Conservation (phyloP, 2,888 invertebrate genomes). For the Watsonalla binaria region DNA sequence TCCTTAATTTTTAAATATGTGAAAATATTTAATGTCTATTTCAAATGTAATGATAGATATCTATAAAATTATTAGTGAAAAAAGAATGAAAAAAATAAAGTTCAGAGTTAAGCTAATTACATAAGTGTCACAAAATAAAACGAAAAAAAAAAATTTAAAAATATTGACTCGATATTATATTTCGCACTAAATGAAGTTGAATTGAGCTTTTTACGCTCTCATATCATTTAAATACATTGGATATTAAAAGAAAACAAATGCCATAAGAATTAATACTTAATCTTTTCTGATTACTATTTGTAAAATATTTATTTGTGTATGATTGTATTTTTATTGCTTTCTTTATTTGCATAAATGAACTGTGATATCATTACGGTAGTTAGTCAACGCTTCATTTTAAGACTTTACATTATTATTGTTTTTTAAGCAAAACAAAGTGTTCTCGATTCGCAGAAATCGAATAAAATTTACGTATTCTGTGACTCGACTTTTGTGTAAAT, state of each 20-base stretch:
- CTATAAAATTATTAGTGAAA: no score
- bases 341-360: slow-evolving; percentile 77
- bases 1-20: no score
- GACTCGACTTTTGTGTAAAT: slow-evolving; percentile 55
- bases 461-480: no score
- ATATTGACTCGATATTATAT: no score
- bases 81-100: no score
- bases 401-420: slow-evolving; percentile 1
- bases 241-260: slow-evolving; percentile 34
- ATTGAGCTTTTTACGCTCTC: not conserved
- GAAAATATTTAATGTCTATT: no score
- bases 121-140: no score
- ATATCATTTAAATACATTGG: not conserved
- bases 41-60: no score
- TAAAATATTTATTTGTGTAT: slow-evolving; percentile 29
- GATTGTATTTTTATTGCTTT: slow-evolving; percentile 36
- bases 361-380: slow-evolving; percentile 76
- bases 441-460: no score
- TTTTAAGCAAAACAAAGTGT: slow-evolving; percentile 11
- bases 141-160: no score
- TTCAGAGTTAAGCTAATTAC: no score
- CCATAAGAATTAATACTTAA: slow-evolving; percentile 39
- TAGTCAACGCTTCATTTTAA: slow-evolving; percentile 63
- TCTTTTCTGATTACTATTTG: slow-evolving; percentile 13
- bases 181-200: not conserved